Percentiles rank a stretch among this genome's conserved stretches.
phyloP scores from a whole-genome alignment of 2,113 vertebrate species.

The Conger conger region DNA sequence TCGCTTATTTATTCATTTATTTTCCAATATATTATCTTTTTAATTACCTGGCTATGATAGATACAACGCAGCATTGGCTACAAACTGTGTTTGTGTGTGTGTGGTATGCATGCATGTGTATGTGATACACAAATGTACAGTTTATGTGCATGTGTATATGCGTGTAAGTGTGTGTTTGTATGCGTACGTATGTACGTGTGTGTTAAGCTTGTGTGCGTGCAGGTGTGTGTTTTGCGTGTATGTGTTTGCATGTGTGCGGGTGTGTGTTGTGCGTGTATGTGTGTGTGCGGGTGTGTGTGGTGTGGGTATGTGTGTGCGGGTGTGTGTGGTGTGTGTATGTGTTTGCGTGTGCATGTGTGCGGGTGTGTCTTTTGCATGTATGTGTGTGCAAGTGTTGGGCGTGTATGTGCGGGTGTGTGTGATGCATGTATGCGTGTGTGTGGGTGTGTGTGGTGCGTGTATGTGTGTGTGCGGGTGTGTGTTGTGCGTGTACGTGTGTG shows the following conservation, averaged over 20 bases:
- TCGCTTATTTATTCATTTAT: no score
- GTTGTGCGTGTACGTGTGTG: no score
- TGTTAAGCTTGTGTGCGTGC: no score
- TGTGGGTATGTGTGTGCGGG: conserved; percentile 12
- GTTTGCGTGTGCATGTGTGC: no score
- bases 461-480: not conserved
- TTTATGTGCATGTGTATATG: no score
- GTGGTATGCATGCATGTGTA: no score
- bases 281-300: no score
- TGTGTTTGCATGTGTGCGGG: not conserved
- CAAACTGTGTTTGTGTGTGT: not conserved
- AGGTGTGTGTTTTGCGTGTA: not conserved
- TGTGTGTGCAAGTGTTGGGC: not conserved
- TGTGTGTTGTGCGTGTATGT: no score
- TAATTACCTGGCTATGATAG: not conserved
- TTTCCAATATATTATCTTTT: not conserved
- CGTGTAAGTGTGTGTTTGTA: not conserved
- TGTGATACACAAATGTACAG: no score
- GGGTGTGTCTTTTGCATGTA: no score
- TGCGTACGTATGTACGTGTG: not conserved
- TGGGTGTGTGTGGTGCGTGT: not conserved
- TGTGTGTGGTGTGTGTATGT: conserved; percentile 34
- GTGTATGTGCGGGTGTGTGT: not conserved
- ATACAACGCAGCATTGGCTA: not conserved
- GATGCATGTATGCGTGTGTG: not conserved